A percentile compares a stretch with the other conserved stretches of the same genome.
These are phyloP conservation scores for Microcebus lehilahytsara DNA, from an alignment of 2,113 vertebrate genomes.

Conservation along the genomic window DNA sequence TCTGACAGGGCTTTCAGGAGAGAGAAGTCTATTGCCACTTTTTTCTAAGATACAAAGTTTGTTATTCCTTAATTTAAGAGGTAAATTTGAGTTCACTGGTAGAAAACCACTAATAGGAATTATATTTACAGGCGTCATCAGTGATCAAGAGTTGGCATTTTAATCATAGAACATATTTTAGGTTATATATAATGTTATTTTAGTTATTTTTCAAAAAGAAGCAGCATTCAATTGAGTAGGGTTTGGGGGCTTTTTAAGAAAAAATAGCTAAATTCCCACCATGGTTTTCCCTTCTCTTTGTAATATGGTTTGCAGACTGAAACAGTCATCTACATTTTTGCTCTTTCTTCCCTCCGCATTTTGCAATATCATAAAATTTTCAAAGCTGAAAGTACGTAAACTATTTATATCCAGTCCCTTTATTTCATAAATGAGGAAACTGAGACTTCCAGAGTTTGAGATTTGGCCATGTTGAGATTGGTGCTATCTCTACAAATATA, in stretches of 20 bases:
- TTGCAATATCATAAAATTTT: not conserved
- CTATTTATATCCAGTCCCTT: not conserved
- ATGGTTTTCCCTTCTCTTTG: not conserved
- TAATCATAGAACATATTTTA: slow-evolving; percentile 10
- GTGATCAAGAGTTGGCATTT: slow-evolving; percentile 6
- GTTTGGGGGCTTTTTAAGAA: not conserved
- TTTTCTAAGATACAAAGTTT: not conserved
- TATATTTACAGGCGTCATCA: not conserved
- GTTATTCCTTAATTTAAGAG: slow-evolving; percentile 16
- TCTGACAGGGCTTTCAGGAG: not conserved
- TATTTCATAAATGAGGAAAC: not conserved
- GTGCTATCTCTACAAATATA: not conserved
- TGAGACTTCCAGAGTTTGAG: not conserved
- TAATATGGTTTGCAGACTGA: slow-evolving; percentile 26
- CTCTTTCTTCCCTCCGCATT: not conserved
- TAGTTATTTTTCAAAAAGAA: not conserved
- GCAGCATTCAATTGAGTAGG: not conserved
- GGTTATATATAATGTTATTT: not conserved
- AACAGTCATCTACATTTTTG: not conserved
- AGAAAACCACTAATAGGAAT: not conserved
- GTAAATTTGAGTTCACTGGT: not conserved
- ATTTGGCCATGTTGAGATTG: not conserved
- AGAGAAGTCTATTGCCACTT: not conserved
- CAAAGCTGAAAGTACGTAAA: not conserved
- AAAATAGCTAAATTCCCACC: not conserved